Evolutionary conservation across 1,140 invertebrate species (phyloP), one percentile per base, ranked within the genome.

Genomic region (Papilio aristodemus): DNA sequence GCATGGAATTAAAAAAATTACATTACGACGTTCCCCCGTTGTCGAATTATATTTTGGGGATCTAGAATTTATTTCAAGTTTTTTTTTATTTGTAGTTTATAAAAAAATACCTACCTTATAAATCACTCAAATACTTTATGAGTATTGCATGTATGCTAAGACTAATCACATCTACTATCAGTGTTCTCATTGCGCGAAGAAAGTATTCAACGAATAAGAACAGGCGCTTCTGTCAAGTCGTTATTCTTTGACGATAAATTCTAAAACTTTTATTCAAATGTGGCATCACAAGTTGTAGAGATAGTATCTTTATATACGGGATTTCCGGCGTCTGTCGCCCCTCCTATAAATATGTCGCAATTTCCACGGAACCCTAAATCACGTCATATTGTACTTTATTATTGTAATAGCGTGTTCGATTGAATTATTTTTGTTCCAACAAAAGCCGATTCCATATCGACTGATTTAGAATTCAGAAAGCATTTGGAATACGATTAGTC

Each of bases 271-370:
- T 84, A 89, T 87, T 89, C 79, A 87, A 89, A 87, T 84, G 77
- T 86, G 71, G 72, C 75, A 83, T 84, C 80, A 80, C 69, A 76
- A 75, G 72, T 74, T 72, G 73, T 75, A 75, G 76, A 80, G 85
- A 87, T 89, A 86, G 58, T 60, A 89, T 89, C 87, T 88, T 85
- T 80, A 84, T 87, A 75, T 83, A 87, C 81, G 80, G 87, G 86
- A 88, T 88, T 88, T 89, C 87, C 87, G 87, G 82, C 76, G 81
- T 79, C 79, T 80, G 77, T 64, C 54, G 71, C 62, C 73, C 63
- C 73, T 73, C 58, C 68, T 72, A 78, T 74, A 80, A 77, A 75
- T 72, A 74, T 72, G 72, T 84, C 72, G 85, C 85, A 85, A 85
- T 87, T 81, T 85, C 83, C 73, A 74, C 60, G 70, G 81, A 86